phyloP scores from a whole-genome alignment of 2,888 invertebrate species.

The Sphaerophoria rueppellii region DNA sequence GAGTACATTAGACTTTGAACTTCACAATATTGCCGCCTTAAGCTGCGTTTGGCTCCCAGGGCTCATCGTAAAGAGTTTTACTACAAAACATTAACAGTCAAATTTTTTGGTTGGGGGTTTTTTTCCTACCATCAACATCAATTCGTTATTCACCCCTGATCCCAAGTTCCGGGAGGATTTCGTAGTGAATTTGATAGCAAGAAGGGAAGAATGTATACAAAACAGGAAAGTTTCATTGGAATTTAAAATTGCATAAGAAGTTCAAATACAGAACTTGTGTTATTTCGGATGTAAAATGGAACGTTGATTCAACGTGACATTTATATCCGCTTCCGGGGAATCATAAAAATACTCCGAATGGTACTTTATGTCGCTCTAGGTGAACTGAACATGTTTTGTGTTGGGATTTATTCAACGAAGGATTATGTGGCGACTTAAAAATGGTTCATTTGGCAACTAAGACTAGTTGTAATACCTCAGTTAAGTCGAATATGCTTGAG shows the following conservation, averaged over 20 bases:
- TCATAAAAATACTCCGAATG: constrained; percentile 46
- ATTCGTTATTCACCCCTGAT: constrained; percentile 7
- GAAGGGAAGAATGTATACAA: neutral
- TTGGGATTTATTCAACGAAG: constrained; percentile 6
- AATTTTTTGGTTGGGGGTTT: neutral
- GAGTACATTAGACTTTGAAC: neutral
- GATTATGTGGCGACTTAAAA: neutral
- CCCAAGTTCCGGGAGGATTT: neutral
- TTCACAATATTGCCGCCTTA: constrained; percentile 18
- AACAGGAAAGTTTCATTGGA: constrained; percentile 36
- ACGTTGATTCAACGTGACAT: constrained; percentile 55
- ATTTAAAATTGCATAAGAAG: constrained; percentile 35
- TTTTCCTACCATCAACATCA: too few relatives aligned
- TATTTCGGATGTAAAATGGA: constrained; percentile 37
- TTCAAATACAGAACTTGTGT: constrained; percentile 41
- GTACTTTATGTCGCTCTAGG: neutral
- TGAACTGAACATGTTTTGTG: constrained; percentile 31
- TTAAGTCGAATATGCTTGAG: too few relatives aligned
- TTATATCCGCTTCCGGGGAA: constrained; percentile 57
- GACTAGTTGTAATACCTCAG: too few relatives aligned
- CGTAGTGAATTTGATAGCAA: neutral
- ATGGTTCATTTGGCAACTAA: too few relatives aligned
- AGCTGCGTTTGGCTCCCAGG: constrained; percentile 7
- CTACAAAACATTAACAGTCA: constrained; percentile 34
- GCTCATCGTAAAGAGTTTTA: constrained; percentile 39